These are phyloP conservation scores for Melierax canorus DNA, from an alignment of 2,113 vertebrate species.

Conservation along the genomic window DNA sequence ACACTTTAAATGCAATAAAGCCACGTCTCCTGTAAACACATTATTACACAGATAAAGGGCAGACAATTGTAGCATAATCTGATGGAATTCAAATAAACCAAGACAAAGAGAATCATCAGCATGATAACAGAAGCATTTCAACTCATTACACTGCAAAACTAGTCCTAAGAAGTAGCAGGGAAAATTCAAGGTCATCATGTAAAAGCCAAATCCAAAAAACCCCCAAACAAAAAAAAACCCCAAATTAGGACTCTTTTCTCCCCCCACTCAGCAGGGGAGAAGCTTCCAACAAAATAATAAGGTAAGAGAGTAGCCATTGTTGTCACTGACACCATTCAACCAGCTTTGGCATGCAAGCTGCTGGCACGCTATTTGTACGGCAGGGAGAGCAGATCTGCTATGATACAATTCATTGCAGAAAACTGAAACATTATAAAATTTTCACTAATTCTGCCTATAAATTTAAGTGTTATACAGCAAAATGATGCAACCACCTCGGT, in stretches of 20 bases:
- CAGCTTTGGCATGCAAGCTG: not conserved
- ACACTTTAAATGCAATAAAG: slow-evolving; percentile 29
- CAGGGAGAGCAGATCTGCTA: not conserved
- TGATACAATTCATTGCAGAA: not conserved
- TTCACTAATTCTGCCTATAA: not conserved
- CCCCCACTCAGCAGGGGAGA: not conserved
- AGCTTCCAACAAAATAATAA: not conserved
- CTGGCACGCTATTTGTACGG: accelerated
- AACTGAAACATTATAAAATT: not conserved
- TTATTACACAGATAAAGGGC: slow-evolving; percentile 20
- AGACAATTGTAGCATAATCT: not conserved
- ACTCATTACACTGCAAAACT: not conserved
- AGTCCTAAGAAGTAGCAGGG: not conserved
- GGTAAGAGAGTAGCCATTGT: not conserved
- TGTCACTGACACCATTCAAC: not conserved
- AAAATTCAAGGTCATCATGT: slow-evolving; percentile 47
- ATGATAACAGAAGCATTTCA: slow-evolving; percentile 34
- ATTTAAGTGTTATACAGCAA: not conserved
- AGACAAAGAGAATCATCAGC: slow-evolving; percentile 53
- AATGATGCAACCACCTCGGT: accelerated
- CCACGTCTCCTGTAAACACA: slow-evolving; percentile 6
- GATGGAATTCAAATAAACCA: slow-evolving; percentile 32
- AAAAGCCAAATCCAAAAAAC: not conserved
- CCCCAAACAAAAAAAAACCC: not conserved
- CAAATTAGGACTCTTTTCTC: not conserved